Evolutionary conservation across 2,113 vertebrate genomes (phyloP).

Genomic region (Odocoileus virginianus): DNA sequence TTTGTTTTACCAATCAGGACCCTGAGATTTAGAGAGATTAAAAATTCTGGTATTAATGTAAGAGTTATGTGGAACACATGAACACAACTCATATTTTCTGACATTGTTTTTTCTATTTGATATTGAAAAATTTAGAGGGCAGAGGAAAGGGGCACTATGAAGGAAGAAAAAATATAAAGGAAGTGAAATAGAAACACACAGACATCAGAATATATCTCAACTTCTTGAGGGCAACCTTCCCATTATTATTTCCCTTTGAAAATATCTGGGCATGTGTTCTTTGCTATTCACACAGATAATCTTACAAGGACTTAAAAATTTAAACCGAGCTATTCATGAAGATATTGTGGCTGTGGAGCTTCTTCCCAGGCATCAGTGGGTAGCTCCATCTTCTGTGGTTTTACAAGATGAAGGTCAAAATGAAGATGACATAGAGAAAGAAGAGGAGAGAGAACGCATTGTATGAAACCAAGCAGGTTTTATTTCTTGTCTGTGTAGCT

Average conservation of each 20-base stretch:
- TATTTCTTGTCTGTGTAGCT: neutral
- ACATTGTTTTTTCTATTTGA: neutral
- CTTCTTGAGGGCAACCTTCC: neutral
- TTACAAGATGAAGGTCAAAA: constrained; percentile 92
- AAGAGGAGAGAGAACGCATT: constrained; percentile 85
- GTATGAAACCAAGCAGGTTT: constrained; percentile 72
- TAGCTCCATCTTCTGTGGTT: constrained; percentile 90
- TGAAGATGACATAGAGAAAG: constrained; percentile 84
- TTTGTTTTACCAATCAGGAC: neutral
- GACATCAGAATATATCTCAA: neutral
- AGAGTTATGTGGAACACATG: neutral
- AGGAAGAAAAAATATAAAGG: neutral
- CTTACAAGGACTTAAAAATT: constrained; percentile 92
- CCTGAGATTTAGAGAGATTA: neutral
- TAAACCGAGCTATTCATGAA: constrained; percentile 95
- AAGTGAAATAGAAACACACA: neutral
- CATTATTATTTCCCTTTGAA: neutral
- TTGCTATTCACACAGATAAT: constrained; percentile 84
- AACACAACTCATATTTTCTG: neutral
- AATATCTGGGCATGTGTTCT: neutral
- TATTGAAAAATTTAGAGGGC: neutral
- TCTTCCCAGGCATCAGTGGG: constrained; percentile 87
- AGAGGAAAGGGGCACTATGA: neutral
- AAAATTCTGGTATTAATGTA: neutral
- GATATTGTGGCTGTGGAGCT: constrained; percentile 94